phyloP scores from a whole-genome alignment of 64 coral and sea anemone genomes.

The Montipora cactus region DNA sequence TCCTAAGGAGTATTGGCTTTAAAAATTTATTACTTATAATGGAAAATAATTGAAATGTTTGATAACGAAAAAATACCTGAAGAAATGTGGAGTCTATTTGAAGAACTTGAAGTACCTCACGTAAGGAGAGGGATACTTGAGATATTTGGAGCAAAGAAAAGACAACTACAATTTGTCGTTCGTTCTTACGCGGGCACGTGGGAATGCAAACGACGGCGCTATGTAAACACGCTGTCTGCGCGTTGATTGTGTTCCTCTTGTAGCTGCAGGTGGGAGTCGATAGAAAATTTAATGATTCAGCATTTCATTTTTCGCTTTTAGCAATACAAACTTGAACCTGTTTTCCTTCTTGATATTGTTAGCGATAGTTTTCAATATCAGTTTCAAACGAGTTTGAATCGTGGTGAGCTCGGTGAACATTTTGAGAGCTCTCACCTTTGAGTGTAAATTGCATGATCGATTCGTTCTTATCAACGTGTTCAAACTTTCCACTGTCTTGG shows the following conservation, averaged over 20 bases:
- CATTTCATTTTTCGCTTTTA: not conserved
- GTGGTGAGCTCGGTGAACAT: conserved; percentile 15
- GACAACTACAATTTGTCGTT: conserved; percentile 9
- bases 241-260: conserved; percentile 23
- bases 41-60: conserved; percentile 80
- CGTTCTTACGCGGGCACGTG: conserved; percentile 19
- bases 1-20: conserved; percentile 67
- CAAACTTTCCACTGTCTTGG: conserved; percentile 78
- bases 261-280: conserved; percentile 23
- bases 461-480: conserved; percentile 82
- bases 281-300: conserved; percentile 54
- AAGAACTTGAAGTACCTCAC: conserved; percentile 21
- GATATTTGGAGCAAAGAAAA: conserved; percentile 19
- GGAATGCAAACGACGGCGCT: not conserved
- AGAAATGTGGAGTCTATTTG: conserved; percentile 27
- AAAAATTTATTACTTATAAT: conserved; percentile 87
- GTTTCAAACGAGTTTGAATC: conserved; percentile 20
- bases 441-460: conserved; percentile 96
- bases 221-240: conserved; percentile 7
- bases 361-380: conserved; percentile 47
- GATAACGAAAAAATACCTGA: conserved; percentile 45
- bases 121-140: conserved; percentile 11
- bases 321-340: not conserved
- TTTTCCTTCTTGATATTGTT: conserved; percentile 19
- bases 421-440: conserved; percentile 50